Base-by-base conservation (phyloP, 2,888 invertebrate genomes). In the Atethmia centrago region DNA sequence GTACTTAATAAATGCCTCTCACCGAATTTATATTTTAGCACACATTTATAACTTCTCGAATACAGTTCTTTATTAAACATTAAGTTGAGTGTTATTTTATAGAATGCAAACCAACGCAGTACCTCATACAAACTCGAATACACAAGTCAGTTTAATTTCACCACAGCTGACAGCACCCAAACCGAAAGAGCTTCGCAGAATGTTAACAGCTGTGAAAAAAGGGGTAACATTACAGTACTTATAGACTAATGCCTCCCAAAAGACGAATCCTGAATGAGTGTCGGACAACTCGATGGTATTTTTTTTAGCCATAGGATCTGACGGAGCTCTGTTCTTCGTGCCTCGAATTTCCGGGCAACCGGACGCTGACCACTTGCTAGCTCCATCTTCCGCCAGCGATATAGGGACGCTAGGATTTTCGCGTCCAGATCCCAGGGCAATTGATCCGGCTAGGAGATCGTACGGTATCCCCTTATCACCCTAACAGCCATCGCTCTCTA, bases 11-110 rank as follows among this genome's bases (percentile, higher is more conserved):
- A 85, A 89, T 87, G 90, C 94, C 95, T 95, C 95, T 95, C 95
- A 95, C 95, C 95, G 95, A 95, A 95, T 95, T 95, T 94, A 94
- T 91, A 91, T 89, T 89, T 90, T 92, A 94, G 93, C 92, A 93
- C 92, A 84, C 77, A 65, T 71, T 65, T 81, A 67, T 78, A 78
- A 87, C 73, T 82, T 85, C 83, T 77, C 76, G 74, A 86, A 80
- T 84, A 85, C 83, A 87, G 74, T 79, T 79, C 80, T 81, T 58
- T 77, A 81, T 71, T 75, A 80, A 85, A 79, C 55, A 56, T 61
- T 63, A 40, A 47, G 59, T 63, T 36, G 47, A 36, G 31, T 81
- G 49, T 82, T 80, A 71, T 81, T 84, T 64, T 28, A 49, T 31
- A 62, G 14, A 8, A 49, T 42, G 10, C 10, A 40, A 49, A 47